phyloP scores from a whole-genome alignment of 2,113 vertebrate genomes.

The Bufo gargarizans region DNA sequence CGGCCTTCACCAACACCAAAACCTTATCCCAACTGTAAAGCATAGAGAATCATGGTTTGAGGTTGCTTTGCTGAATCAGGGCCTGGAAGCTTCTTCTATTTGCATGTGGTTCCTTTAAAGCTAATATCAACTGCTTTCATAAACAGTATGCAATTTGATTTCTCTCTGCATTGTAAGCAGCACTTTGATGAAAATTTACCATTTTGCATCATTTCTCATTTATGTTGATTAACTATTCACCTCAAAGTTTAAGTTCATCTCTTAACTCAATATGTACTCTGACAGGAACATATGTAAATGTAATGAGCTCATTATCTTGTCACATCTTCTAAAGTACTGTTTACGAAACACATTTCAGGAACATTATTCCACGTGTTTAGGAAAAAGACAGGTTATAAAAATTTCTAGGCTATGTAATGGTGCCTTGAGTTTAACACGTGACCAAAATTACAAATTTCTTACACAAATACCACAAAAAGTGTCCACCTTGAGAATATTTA shows the following conservation, averaged over 20 bases:
- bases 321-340: constrained; percentile 12
- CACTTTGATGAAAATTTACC: constrained; percentile 14
- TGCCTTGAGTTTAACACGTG: neutral
- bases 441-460: too few relatives aligned
- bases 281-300: constrained; percentile 35
- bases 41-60: too few relatives aligned
- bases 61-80: too few relatives aligned
- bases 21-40: too few relatives aligned
- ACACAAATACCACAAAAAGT: too few relatives aligned
- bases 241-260: constrained; percentile 13
- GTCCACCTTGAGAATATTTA: too few relatives aligned
- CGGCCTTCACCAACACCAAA: too few relatives aligned
- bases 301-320: constrained; percentile 33
- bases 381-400: neutral
- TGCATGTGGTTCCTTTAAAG: neutral
- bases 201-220: neutral
- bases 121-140: neutral
- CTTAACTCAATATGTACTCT: constrained; percentile 14
- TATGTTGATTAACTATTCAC: constrained; percentile 33
- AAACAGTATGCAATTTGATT: neutral
- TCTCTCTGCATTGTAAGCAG: neutral
- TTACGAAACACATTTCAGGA: constrained; percentile 31
- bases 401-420: neutral
- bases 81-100: neutral
- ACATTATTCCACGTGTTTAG: neutral